Conservation (phyloP, 2,113 vertebrate species). For the Galbula dea region DNA sequence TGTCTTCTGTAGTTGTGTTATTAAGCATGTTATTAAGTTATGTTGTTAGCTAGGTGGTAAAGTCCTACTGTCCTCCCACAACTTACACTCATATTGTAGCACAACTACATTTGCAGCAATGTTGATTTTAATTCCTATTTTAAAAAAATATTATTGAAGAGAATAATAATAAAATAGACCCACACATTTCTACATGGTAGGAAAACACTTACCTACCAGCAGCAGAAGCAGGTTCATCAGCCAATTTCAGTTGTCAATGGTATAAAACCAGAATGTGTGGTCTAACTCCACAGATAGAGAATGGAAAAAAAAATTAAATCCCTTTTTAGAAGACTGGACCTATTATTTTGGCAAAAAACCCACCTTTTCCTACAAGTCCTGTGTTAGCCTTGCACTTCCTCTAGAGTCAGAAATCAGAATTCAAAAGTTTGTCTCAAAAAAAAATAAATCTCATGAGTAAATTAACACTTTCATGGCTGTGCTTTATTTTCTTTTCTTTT, state of each 20-base stretch:
- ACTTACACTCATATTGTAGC: background rate
- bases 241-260: background rate
- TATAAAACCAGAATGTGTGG: background rate
- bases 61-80: background rate
- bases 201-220: background rate
- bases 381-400: background rate
- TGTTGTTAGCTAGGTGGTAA: background rate
- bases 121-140: background rate
- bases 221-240: background rate
- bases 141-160: background rate
- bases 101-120: background rate
- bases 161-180: background rate
- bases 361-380: background rate
- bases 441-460: background rate
- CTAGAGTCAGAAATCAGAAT: background rate
- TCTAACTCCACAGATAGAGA: background rate
- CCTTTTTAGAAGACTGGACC: background rate
- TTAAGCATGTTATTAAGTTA: background rate
- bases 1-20: background rate
- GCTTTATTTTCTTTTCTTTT: background rate
- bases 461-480: background rate
- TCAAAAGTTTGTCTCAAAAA: background rate
- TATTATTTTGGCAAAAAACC: background rate
- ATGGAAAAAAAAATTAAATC: background rate
- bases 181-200: background rate